phyloP scores from a whole-genome alignment of 2,797 vertebrate species.

The Protosalanx chinensis region DNA sequence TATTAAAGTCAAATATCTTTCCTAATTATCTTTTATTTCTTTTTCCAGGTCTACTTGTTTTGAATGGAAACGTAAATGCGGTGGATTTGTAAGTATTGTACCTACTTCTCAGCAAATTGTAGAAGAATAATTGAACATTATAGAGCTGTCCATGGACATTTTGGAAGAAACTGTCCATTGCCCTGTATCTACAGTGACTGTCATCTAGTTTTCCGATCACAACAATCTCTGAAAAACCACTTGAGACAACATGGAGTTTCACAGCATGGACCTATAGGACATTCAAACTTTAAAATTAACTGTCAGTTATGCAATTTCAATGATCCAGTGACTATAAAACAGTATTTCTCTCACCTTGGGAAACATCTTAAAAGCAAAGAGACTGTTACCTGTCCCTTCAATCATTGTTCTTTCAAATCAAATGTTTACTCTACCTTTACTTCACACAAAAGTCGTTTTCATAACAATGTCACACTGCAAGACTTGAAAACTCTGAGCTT shows the following conservation, averaged over 20 bases:
- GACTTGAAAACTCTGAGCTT: constrained; percentile 20
- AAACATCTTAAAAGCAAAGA: constrained; percentile 14
- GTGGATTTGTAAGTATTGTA: constrained; percentile 4
- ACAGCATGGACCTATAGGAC: constrained; percentile 2
- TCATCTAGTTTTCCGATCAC: constrained; percentile 12
- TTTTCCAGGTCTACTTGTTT: too few relatives aligned
- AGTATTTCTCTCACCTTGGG: constrained; percentile 25
- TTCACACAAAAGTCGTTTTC: constrained; percentile 18
- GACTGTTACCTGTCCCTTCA: constrained; percentile 18
- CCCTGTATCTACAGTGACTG: constrained; percentile 30
- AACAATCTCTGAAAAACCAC: constrained; percentile 18
- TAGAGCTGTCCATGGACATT: constrained; percentile 2
- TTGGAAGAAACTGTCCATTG: constrained; percentile 18
- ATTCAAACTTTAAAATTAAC: constrained; percentile 9
- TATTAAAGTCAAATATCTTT: too few relatives aligned
- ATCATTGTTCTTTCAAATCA: constrained; percentile 20
- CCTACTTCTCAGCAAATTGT: too few relatives aligned
- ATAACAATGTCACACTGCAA: constrained; percentile 1
- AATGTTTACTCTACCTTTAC: constrained; percentile 14
- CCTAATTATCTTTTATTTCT: too few relatives aligned
- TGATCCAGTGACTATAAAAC: constrained; percentile 18
- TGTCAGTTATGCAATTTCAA: constrained; percentile 27
- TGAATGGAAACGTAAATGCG: too few relatives aligned
- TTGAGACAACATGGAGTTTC: constrained; percentile 21
- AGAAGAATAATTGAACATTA: too few relatives aligned